Percentiles rank a stretch among this genome's conserved stretches.
Conservation (phyloP, 2,113 vertebrate species). For the Tiliqua scincoides region DNA sequence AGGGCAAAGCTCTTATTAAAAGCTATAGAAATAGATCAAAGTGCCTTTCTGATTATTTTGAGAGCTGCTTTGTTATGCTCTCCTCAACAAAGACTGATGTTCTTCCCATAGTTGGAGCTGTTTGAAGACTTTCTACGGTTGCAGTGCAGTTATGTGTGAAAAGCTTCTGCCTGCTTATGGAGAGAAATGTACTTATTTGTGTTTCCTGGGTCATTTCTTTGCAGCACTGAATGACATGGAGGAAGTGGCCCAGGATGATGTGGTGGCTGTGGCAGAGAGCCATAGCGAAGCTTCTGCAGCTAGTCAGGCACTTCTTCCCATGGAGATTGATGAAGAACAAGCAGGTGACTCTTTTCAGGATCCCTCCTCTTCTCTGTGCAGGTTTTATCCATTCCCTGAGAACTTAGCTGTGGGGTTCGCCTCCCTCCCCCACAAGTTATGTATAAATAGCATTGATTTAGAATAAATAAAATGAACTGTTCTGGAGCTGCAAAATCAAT, state of each 20-base stretch:
- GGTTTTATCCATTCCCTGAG: background rate
- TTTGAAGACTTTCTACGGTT: conserved; percentile 4
- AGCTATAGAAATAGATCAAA: background rate
- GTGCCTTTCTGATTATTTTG: background rate
- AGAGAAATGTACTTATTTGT: background rate
- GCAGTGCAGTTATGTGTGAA: background rate
- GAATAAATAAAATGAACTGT: background rate
- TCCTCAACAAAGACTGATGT: background rate
- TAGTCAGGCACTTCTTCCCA: conserved; percentile 73
- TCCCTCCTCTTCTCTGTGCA: background rate
- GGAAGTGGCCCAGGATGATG: conserved; percentile 84
- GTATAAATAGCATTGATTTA: background rate
- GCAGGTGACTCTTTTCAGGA: conserved; percentile 83
- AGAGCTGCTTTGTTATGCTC: background rate
- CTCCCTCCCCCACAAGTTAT: background rate
- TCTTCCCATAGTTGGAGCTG: background rate
- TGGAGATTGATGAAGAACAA: conserved; percentile 90
- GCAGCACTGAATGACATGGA: conserved; percentile 88
- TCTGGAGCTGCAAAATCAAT: background rate
- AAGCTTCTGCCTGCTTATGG: background rate
- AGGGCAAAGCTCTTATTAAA: background rate
- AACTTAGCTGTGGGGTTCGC: conserved; percentile 4
- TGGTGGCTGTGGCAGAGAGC: conserved; percentile 74
- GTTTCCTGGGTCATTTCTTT: conserved; percentile 41
- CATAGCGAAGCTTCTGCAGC: conserved; percentile 68